Conservation (phyloP, 2,113 vertebrate genomes). For the Glaucomys volans region DNA sequence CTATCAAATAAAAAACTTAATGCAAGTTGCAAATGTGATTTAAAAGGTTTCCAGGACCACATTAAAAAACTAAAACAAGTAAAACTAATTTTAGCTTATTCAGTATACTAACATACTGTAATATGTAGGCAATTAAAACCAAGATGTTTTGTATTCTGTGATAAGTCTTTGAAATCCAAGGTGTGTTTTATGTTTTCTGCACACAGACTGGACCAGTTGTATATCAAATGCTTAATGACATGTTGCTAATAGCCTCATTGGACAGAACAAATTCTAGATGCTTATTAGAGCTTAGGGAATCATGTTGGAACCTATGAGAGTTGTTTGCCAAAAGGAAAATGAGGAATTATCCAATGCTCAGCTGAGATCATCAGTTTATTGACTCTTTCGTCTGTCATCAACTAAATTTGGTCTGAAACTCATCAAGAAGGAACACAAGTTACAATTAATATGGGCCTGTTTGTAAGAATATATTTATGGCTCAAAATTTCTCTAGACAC, state of each 20-base stretch:
- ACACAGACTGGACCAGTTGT: background rate
- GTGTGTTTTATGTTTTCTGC: background rate
- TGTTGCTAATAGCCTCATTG: background rate
- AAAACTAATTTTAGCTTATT: constrained; percentile 41
- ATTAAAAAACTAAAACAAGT: background rate
- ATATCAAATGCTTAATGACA: background rate
- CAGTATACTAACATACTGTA: background rate
- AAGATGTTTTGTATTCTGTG: background rate
- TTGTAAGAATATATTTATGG: background rate
- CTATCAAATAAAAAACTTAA: background rate
- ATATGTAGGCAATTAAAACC: background rate
- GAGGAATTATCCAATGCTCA: background rate
- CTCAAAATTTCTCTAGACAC: background rate
- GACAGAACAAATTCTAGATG: background rate
- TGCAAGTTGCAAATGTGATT: background rate
- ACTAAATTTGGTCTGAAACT: background rate
- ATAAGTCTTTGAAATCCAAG: background rate
- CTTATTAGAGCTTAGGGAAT: background rate
- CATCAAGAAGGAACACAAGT: background rate
- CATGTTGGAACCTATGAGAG: background rate
- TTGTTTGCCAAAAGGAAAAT: background rate
- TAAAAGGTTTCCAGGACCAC: background rate
- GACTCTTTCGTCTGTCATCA: background rate
- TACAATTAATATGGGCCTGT: background rate
- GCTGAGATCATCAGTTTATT: background rate